These are phyloP conservation scores for Ptychodera flava DNA, from an alignment of 35 echinoderm and acorn worm species.

Conservation along the genomic window DNA sequence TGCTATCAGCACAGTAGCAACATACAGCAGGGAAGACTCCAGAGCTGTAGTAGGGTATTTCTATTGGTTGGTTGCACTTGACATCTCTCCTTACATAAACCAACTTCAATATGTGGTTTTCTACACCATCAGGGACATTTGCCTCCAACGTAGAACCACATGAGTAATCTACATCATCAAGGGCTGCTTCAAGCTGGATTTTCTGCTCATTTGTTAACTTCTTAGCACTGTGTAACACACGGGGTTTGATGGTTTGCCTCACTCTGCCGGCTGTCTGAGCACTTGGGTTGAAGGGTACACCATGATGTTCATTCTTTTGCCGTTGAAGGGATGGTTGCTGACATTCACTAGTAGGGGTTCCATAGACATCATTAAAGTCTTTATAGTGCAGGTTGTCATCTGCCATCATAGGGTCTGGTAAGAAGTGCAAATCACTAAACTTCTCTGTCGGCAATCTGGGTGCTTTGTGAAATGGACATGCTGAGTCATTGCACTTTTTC, in stretches of 20 bases:
- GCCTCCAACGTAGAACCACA: background rate
- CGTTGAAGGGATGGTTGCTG: background rate
- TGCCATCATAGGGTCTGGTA: background rate
- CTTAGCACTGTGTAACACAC: background rate
- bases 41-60: background rate
- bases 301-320: background rate
- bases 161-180: background rate
- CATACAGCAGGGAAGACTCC: background rate
- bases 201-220: background rate
- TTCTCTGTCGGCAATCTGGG: background rate
- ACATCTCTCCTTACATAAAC: background rate
- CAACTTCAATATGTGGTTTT: background rate
- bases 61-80: background rate
- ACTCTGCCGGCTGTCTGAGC: slow-evolving; percentile 2
- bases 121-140: background rate
- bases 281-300: background rate
- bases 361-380: background rate
- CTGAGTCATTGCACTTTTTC: background rate
- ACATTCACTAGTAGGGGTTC: slow-evolving; percentile 5
- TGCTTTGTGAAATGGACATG: background rate
- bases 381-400: background rate
- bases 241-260: background rate
- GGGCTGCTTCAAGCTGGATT: background rate
- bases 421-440: background rate
- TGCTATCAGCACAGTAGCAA: background rate